Evolutionary conservation across 2,113 vertebrate species (phyloP), one percentile per base, ranked within the genome.

Genomic region (Mixornis gularis): DNA sequence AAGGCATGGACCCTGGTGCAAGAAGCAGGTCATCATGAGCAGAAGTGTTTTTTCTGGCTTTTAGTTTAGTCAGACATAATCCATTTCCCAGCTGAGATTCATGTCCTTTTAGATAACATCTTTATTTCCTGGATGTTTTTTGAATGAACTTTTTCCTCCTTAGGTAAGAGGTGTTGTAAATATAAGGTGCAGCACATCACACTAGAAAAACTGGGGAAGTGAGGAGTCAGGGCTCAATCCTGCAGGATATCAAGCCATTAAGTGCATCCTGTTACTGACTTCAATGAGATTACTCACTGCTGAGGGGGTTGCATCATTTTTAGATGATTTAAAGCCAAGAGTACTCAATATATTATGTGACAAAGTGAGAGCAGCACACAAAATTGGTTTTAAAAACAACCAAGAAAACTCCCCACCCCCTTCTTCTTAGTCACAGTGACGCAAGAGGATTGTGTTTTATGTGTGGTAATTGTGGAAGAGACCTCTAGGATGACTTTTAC

Each of bases 161-260:
- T 15, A 62, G 44, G 10, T 64, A 44, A 65, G 44, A 82, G 25
- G 48, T 38, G 22, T 5, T 79, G 49, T 69, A 88, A 90, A 38
- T 53, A 38, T 1, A 32, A 56, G 44, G 49, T 7, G 1, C 30
- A 60, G 49, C 20, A 49, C 22, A 11, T 9, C 0, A 0, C 49
- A 24, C 6, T 68, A 79, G 71, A 59, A 79, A 73, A 82, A 69
- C 1, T 0, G 1, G 17, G 51, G 13, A 89, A 89, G 19, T 64
- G 69, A 84, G 72, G 41, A 91, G 34, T 79, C 41, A 10, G 71
- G 49, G 38, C 10, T 82, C 46, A 81, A 7, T 73, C 63, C 38
- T 79, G 55, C 38, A 80, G 66, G 41, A 25, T 77, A 53, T 36
- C 32, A 55, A 81, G 43, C 62, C 36, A 30, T 79, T 55, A 78